Conservation (phyloP, 2,888 invertebrate species). For the Neoascia interrupta region DNA sequence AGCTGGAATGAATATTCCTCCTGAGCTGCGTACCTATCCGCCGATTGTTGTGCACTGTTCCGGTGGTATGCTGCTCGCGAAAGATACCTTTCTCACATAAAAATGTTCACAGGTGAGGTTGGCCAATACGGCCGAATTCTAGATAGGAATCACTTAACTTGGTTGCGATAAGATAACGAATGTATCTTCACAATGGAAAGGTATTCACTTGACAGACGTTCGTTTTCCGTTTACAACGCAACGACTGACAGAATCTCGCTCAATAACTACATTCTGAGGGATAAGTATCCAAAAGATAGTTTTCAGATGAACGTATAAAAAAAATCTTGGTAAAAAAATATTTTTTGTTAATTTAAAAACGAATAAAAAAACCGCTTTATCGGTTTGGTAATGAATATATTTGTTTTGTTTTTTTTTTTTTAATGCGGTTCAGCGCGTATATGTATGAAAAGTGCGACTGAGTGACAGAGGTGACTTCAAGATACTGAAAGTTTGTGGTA, state of each 20-base stretch:
- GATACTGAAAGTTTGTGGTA: constrained; percentile 37
- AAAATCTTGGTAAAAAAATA: too few species aligned
- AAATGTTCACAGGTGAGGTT: constrained; percentile 17
- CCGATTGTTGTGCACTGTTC: constrained; percentile 21
- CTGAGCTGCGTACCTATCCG: constrained; percentile 44
- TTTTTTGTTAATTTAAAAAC: not conserved
- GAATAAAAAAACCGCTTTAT: not conserved
- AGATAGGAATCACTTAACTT: constrained; percentile 39
- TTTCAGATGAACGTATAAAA: too few species aligned
- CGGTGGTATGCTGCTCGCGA: constrained; percentile 21
- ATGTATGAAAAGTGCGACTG: constrained; percentile 21
- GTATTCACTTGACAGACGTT: constrained; percentile 7
- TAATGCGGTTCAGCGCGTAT: constrained; percentile 9
- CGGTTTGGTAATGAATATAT: constrained; percentile 9
- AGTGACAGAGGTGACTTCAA: constrained; percentile 8
- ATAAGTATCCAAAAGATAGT: too few species aligned
- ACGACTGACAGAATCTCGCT: not conserved
- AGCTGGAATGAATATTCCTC: too few species aligned
- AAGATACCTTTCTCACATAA: constrained; percentile 48
- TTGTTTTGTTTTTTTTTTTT: constrained; percentile 7
- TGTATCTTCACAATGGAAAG: constrained; percentile 33
- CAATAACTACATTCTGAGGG: not conserved
- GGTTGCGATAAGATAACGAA: constrained; percentile 42
- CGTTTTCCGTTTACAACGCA: not conserved
- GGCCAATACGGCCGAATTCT: constrained; percentile 38